Base-by-base conservation (phyloP, 2,888 invertebrate genomes). In the Philhelius pedissequus region DNA sequence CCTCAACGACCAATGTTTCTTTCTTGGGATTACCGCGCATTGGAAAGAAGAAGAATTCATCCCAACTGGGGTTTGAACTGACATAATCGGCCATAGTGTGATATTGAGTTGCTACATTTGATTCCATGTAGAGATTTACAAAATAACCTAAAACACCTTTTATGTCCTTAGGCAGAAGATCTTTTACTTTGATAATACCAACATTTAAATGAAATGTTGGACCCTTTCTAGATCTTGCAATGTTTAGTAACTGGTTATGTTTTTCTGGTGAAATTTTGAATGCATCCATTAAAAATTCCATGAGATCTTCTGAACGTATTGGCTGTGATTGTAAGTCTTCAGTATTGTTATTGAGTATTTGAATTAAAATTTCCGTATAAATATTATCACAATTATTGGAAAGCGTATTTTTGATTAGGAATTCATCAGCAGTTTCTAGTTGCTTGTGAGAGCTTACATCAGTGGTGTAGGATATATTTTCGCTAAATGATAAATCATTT, bases 101-200 rank as follows among this genome's bases (percentile, higher is more conserved):
- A 89, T 96, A 97, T 81, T 96, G 94, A 88, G 95, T 95, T 1
- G 95, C 93, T 2, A 95, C 94, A 82, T 95, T 94, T 1, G 96
- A 96, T 90, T 95, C 94, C 86, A 97, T 92, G 90, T 95, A 97
- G 89, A 99, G 94, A 86, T 98, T 98, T 75, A 99, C 98, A 91
- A 98, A 99, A 0, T 99, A 99, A 92, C 99, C 99, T 88, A 98
- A 98, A 87, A 97, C 94, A 18, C 99, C 97, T 89, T 96, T 97
- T 0, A 97, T 94, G 90, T 97, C 97, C 91, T 97, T 97, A 18
- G 97, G 95, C 80, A 94, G 93, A 52, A 97, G 91, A 88, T 97
- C 96, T 92, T 96, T 97, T 1, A 96, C 97, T 92, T 97, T 97
- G 69, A 97, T 94, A 5, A 97, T 94, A 92, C 97, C 96, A 13